Evolutionary conservation across 2,113 vertebrate species (phyloP), one percentile per base, ranked within the genome.

Genomic region (Lucifuga dentata): DNA sequence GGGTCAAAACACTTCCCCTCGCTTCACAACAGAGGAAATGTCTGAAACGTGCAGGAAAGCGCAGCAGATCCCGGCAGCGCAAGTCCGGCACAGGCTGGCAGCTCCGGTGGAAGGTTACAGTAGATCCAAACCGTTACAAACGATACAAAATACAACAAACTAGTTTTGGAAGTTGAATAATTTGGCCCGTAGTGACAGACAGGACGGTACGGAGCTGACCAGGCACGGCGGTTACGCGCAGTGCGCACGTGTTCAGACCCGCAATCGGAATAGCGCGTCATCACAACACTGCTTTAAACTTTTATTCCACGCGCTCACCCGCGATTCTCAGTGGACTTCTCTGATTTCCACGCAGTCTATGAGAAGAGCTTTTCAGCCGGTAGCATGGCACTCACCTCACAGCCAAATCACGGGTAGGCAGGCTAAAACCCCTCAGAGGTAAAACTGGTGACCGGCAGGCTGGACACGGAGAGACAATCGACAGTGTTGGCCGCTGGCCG

Each of bases 301-400:
- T 85, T 71, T 75, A 73, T 44, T 52, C 35, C 58, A 56, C 7
- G 38, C 65, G 52, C 41, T 26, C 57, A 11, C 43, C 24, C 49
- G 15, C 15, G 49, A 48, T 48, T 66, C 41, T 41, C 11, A 1
- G 15, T 5, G 51, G 63, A 76, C 67, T 63, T 66, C 7, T 41
- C 26, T 5, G 0, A 7, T 13, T 20, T 12, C 33, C 29, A 13
- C 7, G 29, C 26, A 43, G 5, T 24, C 21, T n/a, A 17, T n/a
- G 29, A 23, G 33, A 44, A 11, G 56, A 13, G 50, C 26, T 38
- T 55, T 55, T 38, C 50, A 12, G 20, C 39, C 39, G 29, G 43
- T n/a, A 66, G 33, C 73, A n/a, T 56, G 67, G 67, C 51, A 84
- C 86, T 85, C 81, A 91, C 90, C 88, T 86, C 43, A 12, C 26